These are phyloP conservation scores for Oeneis ivallda DNA, from an alignment of 2,888 invertebrate species.

Conservation along the genomic window DNA sequence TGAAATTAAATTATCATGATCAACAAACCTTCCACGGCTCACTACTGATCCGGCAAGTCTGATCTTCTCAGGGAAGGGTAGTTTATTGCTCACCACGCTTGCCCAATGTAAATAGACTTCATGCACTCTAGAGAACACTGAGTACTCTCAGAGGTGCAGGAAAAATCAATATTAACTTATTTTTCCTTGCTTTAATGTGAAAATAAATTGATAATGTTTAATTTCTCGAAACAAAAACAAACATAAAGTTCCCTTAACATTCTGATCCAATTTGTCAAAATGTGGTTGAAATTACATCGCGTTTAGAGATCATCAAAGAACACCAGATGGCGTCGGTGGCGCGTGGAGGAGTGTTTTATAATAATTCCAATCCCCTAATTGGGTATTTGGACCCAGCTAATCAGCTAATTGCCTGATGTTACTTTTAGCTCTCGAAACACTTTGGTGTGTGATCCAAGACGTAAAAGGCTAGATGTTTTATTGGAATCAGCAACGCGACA, in stretches of 20 bases:
- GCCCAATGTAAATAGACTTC: too few species aligned
- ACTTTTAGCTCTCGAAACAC: constrained; percentile 54
- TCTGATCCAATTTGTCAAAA: constrained; percentile 23
- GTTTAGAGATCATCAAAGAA: constrained; percentile 53
- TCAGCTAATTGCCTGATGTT: constrained; percentile 71
- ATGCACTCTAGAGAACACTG: too few species aligned
- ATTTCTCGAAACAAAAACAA: constrained; percentile 4
- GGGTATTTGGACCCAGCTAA: constrained; percentile 56
- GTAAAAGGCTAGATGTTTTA: background rate
- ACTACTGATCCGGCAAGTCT: too few species aligned
- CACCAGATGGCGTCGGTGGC: constrained; percentile 63
- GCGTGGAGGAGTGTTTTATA: constrained; percentile 65
- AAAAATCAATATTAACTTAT: too few species aligned
- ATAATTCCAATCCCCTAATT: constrained; percentile 75
- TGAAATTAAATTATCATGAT: too few species aligned
- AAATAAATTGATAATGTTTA: background rate
- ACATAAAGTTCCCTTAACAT: background rate
- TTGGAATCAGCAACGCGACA: background rate
- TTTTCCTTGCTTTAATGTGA: too few species aligned
- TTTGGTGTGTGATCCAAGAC: constrained; percentile 25
- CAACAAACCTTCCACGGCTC: too few species aligned
- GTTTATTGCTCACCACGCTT: too few species aligned
- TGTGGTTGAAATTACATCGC: constrained; percentile 18
- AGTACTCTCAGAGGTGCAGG: too few species aligned
- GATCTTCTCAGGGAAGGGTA: too few species aligned